phyloP scores from a whole-genome alignment of 2,113 vertebrate genomes.

The Galemys pyrenaicus region DNA sequence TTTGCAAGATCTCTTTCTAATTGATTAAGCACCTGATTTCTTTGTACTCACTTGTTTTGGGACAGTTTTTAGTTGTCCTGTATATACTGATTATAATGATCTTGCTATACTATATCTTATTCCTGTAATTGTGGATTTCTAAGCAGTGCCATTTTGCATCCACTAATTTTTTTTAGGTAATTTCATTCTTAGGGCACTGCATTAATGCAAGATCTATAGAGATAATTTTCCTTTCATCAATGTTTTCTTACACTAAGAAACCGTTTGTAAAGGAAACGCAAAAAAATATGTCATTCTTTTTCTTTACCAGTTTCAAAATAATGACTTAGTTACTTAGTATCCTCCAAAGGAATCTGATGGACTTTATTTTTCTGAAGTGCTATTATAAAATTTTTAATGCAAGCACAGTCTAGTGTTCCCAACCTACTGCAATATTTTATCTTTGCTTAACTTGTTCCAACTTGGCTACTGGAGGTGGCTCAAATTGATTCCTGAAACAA shows the following conservation, averaged over 20 bases:
- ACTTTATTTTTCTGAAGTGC: conserved; percentile 6
- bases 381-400: background rate
- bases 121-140: background rate
- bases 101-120: background rate
- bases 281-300: background rate
- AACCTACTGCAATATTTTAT: background rate
- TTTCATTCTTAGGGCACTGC: background rate
- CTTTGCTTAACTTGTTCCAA: background rate
- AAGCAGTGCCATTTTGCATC: background rate
- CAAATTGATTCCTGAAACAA: background rate
- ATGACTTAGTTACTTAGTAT: background rate
- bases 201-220: conserved; percentile 14
- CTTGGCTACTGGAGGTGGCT: background rate
- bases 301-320: conserved; percentile 17
- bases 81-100: background rate
- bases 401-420: background rate
- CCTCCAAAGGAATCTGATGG: background rate
- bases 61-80: background rate
- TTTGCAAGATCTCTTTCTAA: background rate
- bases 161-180: background rate
- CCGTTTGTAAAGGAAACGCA: conserved; percentile 10
- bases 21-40: background rate
- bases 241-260: conserved; percentile 23
- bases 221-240: conserved; percentile 27
- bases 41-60: background rate